Conservation (phyloP, 2,797 vertebrate species). For the Denticeps clupeoides region DNA sequence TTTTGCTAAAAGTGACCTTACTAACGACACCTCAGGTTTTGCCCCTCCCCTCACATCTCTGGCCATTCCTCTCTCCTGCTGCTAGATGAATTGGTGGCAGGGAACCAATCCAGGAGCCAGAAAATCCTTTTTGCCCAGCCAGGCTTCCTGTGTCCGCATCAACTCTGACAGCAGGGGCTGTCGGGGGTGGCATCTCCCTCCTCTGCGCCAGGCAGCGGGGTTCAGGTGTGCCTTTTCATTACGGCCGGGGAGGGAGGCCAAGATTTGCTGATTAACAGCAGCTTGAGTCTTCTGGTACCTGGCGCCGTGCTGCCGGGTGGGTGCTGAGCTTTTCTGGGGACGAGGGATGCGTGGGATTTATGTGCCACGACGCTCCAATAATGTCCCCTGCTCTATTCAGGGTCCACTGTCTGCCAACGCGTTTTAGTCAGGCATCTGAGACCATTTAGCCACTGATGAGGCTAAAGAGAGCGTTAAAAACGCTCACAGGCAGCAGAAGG, state of each 20-base stretch:
- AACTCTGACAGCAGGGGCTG: background rate
- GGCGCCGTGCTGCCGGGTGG: background rate
- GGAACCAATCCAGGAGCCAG: constrained; percentile 4
- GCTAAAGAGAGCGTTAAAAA: constrained; percentile 21
- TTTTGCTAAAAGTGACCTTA: too few species aligned
- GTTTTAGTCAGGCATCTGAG: constrained; percentile 30
- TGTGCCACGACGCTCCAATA: constrained; percentile 25
- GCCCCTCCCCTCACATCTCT: constrained; percentile 3
- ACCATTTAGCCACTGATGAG: constrained; percentile 26
- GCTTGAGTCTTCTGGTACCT: constrained; percentile 31
- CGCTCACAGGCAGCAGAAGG: constrained; percentile 14
- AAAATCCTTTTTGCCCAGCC: background rate
- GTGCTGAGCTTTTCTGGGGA: background rate
- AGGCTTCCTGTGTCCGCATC: background rate
- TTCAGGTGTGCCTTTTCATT: constrained; percentile 35
- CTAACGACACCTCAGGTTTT: background rate
- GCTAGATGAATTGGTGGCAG: constrained; percentile 25
- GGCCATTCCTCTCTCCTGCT: constrained; percentile 4
- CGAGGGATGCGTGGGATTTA: constrained; percentile 29
- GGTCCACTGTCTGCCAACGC: constrained; percentile 36
- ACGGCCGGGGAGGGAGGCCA: constrained; percentile 26
- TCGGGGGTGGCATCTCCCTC: background rate
- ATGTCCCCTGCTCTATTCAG: constrained; percentile 31
- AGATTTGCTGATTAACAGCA: constrained; percentile 35
- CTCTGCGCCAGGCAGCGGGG: constrained; percentile 1